Evolutionary conservation across 2,888 invertebrate species (phyloP), one percentile per base, ranked within the genome.

Genomic region (Hartigia nigra): DNA sequence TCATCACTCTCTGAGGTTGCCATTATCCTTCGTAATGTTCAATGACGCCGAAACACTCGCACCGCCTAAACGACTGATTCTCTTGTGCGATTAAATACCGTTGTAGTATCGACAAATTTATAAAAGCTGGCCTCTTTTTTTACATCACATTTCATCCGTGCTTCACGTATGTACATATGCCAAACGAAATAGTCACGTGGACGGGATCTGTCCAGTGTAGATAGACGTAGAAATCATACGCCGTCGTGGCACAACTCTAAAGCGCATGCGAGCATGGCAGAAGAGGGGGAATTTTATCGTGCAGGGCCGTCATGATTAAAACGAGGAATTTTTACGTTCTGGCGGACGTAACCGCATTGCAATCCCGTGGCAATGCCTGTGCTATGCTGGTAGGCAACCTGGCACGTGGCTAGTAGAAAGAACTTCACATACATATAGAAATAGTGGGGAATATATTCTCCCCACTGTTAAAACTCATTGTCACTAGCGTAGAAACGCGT

Each of bases 1-100:
- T 94, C 95, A 86, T 96, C 96, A 91, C 95, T 95, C 83, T 96
- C 96, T 83, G 95, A 95, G 69, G 95, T 94, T 87, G 94, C 94
- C 95, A 95, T 95, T 82, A 83, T 85, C 76, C 72, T 72, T 31
- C 31, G 31, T 72, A 31, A 23, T 34, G 72, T 23, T 31, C 55
- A 55, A 55, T 23, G 55, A 55, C 55, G 55, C 55, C 9, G 9
- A 74, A 74, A 77, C 74, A 77, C 34, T 36, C 69, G 74, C 74
- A 74, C 74, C 74, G 36, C 35, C 35, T 34, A 77, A 23, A 31
- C 36, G n/a, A 12, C 36, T 31, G 35, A 12, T 31, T 31, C 31
- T 23, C 55, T 77, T 39, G 4, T 12, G 23, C 55, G 23, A 34
- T 37, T 9, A 31, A 4, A 74, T 39, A 75, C 72, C 75, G 77